Conservation (phyloP, 2,888 invertebrate species). For the Euphydryas editha region DNA sequence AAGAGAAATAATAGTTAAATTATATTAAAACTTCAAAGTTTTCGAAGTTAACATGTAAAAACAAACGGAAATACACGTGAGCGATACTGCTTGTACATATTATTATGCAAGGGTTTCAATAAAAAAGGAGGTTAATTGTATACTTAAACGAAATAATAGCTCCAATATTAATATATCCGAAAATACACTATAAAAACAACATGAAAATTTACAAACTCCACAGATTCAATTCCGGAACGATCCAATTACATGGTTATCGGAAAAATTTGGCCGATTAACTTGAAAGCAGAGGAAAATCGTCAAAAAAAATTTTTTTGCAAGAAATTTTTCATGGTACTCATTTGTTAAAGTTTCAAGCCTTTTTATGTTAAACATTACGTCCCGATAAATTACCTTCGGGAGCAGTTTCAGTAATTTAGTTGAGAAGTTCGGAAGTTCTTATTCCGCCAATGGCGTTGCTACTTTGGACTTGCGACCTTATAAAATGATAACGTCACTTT, state of each 20-base stretch:
- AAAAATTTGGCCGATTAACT: conserved; percentile 39
- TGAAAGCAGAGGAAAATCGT: conserved; percentile 25
- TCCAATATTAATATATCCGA: not conserved
- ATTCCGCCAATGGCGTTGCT: conserved; percentile 30
- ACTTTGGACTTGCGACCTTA: conserved; percentile 33
- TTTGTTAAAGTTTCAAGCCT: conserved; percentile 31
- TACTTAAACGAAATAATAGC: not conserved
- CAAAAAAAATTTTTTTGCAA: conserved; percentile 17
- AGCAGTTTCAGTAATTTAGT: conserved; percentile 52
- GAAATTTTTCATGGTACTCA: conserved; percentile 11
- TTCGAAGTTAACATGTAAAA: no score
- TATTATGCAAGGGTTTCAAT: not conserved
- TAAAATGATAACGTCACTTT: conserved; percentile 33
- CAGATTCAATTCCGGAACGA: conserved; percentile 28
- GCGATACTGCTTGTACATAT: no score
- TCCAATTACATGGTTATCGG: conserved; percentile 41
- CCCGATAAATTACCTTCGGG: conserved; percentile 64
- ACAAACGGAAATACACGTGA: no score
- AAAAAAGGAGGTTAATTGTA: not conserved
- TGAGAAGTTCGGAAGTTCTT: conserved; percentile 30
- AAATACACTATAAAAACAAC: conserved; percentile 1
- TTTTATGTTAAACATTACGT: conserved; percentile 41
- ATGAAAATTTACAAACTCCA: conserved; percentile 22
- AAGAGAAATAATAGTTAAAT: no score
- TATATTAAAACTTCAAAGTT: no score